Base-by-base conservation (phyloP, 2,888 invertebrate species). In the Melipona bicolor region DNA sequence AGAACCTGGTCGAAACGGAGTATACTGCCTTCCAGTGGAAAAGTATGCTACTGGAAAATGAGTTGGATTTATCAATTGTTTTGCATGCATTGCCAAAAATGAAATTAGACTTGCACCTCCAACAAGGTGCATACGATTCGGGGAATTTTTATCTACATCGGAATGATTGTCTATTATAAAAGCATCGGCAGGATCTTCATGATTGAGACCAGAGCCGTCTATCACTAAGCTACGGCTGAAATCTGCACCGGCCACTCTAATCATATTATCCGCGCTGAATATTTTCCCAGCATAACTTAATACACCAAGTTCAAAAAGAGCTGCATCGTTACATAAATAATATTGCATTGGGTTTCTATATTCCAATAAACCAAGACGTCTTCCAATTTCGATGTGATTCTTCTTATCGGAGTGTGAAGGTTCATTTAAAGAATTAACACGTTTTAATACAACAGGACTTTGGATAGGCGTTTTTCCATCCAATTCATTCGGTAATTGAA, bases 61-160 rank as follows among this genome's bases (percentile, higher is more conserved):
- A 67, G 96, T 95, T 0, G 95, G 94, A 90, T 96, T 95, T 0
- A 97, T 93, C 0, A 96, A 94, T 87, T 97, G 96, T 93, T 97
- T 97, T 0, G 97, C 95, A 91, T 97, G 96, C 92, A 97, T 96
- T 0, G 97, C 97, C 89, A 98, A 95, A 88, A 97, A 97, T 0
- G 98, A 96, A 76, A 96, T 95, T 19, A 98, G 94, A 32, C 97
- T 97, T 0, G 96, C 97, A 68, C 97, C 96, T 0, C 98, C 98
- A 0, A 96, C 96, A 56, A 98, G 95, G 94, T 97, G 97, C 59
- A 97, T 95, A 0, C 96, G 95, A 91, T 96, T 97, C 13, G 96
- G 94, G 62, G 95, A 85, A 68, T 95, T 95, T 0, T 95, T 94
- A 67, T 96, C 95, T 19, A 95, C 94, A 72, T 96, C 96, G 67